Evolutionary conservation across 1,140 invertebrate species (phyloP).

Genomic region (Rhopalosiphum maidis): DNA sequence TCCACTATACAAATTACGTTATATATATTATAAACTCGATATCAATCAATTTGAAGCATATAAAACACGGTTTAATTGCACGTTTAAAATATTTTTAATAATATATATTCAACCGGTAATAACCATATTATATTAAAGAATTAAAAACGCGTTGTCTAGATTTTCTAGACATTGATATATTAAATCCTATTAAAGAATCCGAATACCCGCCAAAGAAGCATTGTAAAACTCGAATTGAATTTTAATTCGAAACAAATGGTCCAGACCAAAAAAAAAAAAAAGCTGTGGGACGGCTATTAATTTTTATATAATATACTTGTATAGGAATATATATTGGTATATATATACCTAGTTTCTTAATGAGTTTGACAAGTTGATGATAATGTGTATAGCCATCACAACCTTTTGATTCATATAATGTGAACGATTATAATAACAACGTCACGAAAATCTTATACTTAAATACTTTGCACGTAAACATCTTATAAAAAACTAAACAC

Average conservation of each 20-base stretch:
- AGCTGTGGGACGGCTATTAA: not conserved
- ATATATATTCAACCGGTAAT: not conserved
- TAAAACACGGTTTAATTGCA: not conserved
- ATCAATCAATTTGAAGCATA: not conserved
- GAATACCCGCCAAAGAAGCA: not conserved
- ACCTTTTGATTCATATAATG: not conserved
- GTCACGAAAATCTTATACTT: constrained; percentile 26
- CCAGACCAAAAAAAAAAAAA: not conserved
- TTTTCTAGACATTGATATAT: not conserved
- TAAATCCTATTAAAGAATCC: not conserved
- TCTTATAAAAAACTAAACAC: not conserved
- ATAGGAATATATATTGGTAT: not conserved
- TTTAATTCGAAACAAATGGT: not conserved
- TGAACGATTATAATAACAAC: not conserved
- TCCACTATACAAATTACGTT: not conserved
- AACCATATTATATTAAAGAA: not conserved
- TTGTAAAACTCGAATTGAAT: not conserved
- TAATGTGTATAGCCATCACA: not conserved
- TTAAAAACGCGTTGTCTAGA: not conserved
- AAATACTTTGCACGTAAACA: not conserved
- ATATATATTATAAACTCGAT: not conserved
- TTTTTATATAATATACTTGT: not conserved
- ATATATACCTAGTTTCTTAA: not conserved
- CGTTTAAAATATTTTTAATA: not conserved
- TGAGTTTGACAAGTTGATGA: not conserved